A percentile compares a stretch with the other conserved stretches of the same genome.
Evolutionary conservation across 1,140 invertebrate species (phyloP).

Genomic region (Whitmania pigra): DNA sequence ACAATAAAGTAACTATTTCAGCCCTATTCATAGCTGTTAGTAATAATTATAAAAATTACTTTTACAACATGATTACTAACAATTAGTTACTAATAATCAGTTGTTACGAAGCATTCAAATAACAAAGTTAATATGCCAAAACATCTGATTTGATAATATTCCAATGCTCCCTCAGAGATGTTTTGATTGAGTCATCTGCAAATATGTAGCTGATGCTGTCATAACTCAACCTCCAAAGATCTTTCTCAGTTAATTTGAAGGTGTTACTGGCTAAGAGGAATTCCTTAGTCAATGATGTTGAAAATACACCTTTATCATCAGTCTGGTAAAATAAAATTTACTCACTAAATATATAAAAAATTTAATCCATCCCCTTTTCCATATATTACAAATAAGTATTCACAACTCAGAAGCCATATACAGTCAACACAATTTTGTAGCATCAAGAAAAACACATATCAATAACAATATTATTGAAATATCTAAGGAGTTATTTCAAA

Average conservation of each 20-base stretch:
- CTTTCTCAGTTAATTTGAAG: background rate
- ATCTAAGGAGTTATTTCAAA: background rate
- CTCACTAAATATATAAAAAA: too few relatives aligned
- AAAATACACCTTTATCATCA: conserved; percentile 11
- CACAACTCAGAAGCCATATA: background rate
- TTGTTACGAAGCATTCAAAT: too few relatives aligned
- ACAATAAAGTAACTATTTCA: too few relatives aligned
- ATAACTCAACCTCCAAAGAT: background rate
- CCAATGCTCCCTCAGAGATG: background rate
- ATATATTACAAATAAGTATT: background rate
- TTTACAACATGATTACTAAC: too few relatives aligned
- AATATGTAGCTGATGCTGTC: background rate
- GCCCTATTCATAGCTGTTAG: too few relatives aligned
- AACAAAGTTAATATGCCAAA: too few relatives aligned
- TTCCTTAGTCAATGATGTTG: background rate
- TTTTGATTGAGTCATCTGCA: background rate
- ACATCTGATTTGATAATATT: too few relatives aligned
- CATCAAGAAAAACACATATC: background rate
- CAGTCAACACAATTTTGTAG: background rate
- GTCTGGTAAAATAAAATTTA: background rate
- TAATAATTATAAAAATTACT: too few relatives aligned
- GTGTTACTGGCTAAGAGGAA: conserved; percentile 1
- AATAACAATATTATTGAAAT: too few relatives aligned
- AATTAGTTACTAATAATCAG: too few relatives aligned
- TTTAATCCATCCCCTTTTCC: background rate